Conservation (phyloP, 2,888 invertebrate genomes). For the Entomobrya proxima region DNA sequence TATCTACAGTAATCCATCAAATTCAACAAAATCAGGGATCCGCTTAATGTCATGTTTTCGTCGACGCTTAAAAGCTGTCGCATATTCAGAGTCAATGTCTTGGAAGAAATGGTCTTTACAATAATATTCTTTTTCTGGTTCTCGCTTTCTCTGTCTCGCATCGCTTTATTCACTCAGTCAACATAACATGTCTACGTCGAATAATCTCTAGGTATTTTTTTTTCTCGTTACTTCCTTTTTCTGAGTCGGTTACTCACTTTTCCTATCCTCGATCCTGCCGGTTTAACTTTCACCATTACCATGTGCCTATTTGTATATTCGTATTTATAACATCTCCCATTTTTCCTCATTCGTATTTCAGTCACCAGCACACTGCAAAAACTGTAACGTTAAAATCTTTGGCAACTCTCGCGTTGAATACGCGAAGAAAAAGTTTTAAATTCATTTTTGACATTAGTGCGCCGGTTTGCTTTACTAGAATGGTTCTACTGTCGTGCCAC, state of each 20-base stretch:
- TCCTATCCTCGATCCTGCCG: not conserved
- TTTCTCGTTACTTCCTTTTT: not conserved
- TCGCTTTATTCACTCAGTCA: slow-evolving; percentile 25
- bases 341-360: too few relatives aligned
- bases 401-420: not conserved
- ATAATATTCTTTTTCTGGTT: slow-evolving; percentile 65
- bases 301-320: not conserved
- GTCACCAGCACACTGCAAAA: too few relatives aligned
- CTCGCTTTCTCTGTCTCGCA: slow-evolving; percentile 54
- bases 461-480: not conserved
- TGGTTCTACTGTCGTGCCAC: not conserved
- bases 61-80: slow-evolving; percentile 74
- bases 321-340: not conserved
- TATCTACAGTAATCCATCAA: slow-evolving; percentile 76
- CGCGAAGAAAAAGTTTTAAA: not conserved
- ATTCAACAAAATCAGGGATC: slow-evolving; percentile 75
- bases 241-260: not conserved
- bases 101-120: slow-evolving; percentile 74
- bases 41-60: slow-evolving; percentile 75
- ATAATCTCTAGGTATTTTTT: too few relatives aligned
- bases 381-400: not conserved
- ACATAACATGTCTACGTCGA: too few relatives aligned
- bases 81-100: slow-evolving; percentile 75
- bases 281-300: not conserved
- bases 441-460: not conserved